These are phyloP conservation scores for Pachymerium ferrugineum DNA, from an alignment of 2,888 invertebrate species.

Conservation along the genomic window DNA sequence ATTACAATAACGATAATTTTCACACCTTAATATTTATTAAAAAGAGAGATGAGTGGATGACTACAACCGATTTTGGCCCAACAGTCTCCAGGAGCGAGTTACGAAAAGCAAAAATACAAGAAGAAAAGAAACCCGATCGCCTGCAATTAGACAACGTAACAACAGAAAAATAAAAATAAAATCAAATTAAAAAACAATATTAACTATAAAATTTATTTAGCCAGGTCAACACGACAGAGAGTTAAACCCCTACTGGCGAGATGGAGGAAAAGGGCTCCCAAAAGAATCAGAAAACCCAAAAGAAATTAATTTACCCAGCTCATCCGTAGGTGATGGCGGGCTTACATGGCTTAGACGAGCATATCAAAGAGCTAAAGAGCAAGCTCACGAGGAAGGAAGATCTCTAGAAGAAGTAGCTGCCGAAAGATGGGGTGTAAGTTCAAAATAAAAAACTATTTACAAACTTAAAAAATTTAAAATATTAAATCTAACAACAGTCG, in stretches of 20 bases:
- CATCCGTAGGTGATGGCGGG: slow-evolving; percentile 52
- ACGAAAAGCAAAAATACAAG: slow-evolving; percentile 33
- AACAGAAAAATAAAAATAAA: not conserved
- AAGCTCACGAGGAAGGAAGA: slow-evolving; percentile 53
- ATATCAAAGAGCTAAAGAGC: slow-evolving; percentile 54
- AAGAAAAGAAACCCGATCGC: slow-evolving; percentile 35
- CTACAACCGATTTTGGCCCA: slow-evolving; percentile 52
- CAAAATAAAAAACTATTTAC: not conserved
- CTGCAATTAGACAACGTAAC: slow-evolving; percentile 29
- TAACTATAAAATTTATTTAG: slow-evolving; percentile 40
- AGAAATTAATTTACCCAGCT: not conserved
- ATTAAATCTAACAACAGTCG: slow-evolving; percentile 49
- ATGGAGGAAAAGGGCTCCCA: slow-evolving; percentile 80
- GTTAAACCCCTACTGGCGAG: slow-evolving; percentile 88
- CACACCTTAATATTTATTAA: slow-evolving; percentile 35
- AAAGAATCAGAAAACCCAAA: slow-evolving; percentile 42
- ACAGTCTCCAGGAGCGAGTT: slow-evolving; percentile 7
- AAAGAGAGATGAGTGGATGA: slow-evolving; percentile 75
- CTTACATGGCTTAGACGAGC: slow-evolving; percentile 54
- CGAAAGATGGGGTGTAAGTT: slow-evolving; percentile 56
- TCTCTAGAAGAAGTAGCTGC: slow-evolving; percentile 55
- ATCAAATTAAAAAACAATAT: not conserved
- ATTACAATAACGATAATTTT: too few relatives aligned
- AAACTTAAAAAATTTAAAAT: not conserved
- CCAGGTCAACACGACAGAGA: slow-evolving; percentile 69